Percentiles rank a stretch among this genome's conserved stretches.
Conservation (phyloP, 1,140 invertebrate species). For the Melitaea cinxia region DNA sequence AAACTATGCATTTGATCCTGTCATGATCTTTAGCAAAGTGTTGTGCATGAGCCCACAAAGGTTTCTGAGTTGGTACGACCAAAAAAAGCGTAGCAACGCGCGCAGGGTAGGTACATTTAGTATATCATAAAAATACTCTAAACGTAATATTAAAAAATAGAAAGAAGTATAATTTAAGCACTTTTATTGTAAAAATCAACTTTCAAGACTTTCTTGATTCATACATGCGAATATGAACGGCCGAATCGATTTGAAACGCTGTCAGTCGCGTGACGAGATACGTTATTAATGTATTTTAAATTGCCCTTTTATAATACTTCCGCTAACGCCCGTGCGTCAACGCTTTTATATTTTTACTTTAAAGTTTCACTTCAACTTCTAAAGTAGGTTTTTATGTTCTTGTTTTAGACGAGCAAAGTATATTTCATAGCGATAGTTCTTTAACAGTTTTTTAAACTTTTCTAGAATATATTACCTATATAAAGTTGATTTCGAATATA, state of each 20-base stretch:
- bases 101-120: no score
- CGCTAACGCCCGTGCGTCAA: constrained; percentile 31
- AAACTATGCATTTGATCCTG: no score
- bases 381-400: constrained; percentile 4
- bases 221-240: constrained; percentile 23
- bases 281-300: constrained; percentile 56
- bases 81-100: no score
- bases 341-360: constrained; percentile 29
- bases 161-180: no score
- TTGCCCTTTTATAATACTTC: constrained; percentile 48
- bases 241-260: constrained; percentile 33
- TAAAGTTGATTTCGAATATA: not conserved
- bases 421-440: not conserved
- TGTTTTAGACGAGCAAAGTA: not conserved
- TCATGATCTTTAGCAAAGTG: no score
- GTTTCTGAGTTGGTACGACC: no score
- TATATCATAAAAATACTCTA: no score
- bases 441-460: not conserved
- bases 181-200: not conserved
- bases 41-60: no score
- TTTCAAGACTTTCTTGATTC: not conserved
- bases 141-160: no score
- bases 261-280: constrained; percentile 36
- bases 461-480: not conserved
- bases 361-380: constrained; percentile 19